Evolutionary conservation across 2,888 invertebrate species (phyloP), one percentile per base, ranked within the genome.

Genomic region (Drosophila mayaguana): DNA sequence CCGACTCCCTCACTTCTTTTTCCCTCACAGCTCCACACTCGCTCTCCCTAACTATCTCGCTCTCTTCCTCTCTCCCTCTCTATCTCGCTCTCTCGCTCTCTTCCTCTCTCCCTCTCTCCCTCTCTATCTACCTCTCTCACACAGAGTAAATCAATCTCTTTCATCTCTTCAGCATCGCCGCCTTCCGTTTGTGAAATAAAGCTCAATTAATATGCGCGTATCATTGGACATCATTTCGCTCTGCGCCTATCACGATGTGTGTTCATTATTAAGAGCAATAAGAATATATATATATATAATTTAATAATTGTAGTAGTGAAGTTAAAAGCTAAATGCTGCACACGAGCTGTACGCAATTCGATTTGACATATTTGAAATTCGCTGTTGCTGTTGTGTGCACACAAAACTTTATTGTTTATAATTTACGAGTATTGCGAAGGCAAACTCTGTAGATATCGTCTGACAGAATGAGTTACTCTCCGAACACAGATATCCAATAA

Each of bases 131-230:
- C 38, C 2, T 22, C 4, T 12, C 11, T 36, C 62, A 20, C 57
- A 14, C n/a, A 57, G 28, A 54, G 38, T 32, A 7, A 14, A 40
- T n/a, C 22, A 12, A 36, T 32, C 38, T 53, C 14, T 28, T 48
- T 20, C 28, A 22, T 45, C 25, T 59, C 20, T 12, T 34, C 8
- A 57, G 57, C 61, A 18, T 18, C 54, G 18, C 18, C 54, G 43
- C 16, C 43, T 43, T 36, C 43, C 34, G 48, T 38, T 50, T 56
- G 6, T 11, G 48, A 32, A 48, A 32, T 22, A 25, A 18, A 62
- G 46, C 36, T 59, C 65, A 87, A 81, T 81, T 87, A 66, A 69
- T 69, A 62, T 65, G 73, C 78, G 73, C 60, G 28, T 51, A 55
- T 59, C 50, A 55, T 56, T 42, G 46, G 38, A 34, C 16, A 25